phyloP scores from a whole-genome alignment of 1,140 invertebrate species.

The Drosophila burlai region DNA sequence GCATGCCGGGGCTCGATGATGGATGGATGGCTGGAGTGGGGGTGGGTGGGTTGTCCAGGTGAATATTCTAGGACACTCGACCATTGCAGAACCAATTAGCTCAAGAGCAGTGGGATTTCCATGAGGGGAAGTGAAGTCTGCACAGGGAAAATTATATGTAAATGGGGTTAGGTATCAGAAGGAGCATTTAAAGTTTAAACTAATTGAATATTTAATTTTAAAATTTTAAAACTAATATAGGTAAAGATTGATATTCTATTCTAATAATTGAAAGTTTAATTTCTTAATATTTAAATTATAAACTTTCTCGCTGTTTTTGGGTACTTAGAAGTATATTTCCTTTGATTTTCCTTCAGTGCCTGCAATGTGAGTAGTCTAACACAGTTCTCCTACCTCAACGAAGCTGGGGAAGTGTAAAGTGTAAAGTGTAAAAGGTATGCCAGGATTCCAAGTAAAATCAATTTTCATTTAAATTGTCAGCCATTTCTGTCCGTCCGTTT shows the following conservation, averaged over 20 bases:
- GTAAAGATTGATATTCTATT: too few species aligned
- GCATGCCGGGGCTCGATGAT: conserved; percentile 24
- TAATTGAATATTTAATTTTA: not conserved
- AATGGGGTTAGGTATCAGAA: not conserved
- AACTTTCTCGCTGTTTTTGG: not conserved
- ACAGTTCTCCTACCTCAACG: conserved; percentile 19
- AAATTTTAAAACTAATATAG: not conserved
- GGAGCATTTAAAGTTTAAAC: not conserved
- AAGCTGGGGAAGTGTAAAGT: not conserved
- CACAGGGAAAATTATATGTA: not conserved
- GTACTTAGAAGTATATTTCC: not conserved
- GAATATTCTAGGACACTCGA: conserved; percentile 48
- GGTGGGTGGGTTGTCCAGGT: conserved; percentile 19
- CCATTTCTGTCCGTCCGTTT: too few species aligned
- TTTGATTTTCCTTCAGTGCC: not conserved
- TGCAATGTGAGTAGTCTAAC: too few species aligned
- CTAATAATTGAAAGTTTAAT: too few species aligned
- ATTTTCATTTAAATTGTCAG: conserved; percentile 31
- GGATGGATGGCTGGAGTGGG: conserved; percentile 3
- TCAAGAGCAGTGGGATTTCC: conserved; percentile 29
- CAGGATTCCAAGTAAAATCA: conserved; percentile 25
- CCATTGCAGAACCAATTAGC: conserved; percentile 71
- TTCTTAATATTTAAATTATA: not conserved
- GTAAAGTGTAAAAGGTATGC: not conserved
- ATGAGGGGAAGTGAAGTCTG: not conserved